Evolutionary conservation across 2,113 vertebrate species (phyloP).

Genomic region (Amblyornis subalaris): DNA sequence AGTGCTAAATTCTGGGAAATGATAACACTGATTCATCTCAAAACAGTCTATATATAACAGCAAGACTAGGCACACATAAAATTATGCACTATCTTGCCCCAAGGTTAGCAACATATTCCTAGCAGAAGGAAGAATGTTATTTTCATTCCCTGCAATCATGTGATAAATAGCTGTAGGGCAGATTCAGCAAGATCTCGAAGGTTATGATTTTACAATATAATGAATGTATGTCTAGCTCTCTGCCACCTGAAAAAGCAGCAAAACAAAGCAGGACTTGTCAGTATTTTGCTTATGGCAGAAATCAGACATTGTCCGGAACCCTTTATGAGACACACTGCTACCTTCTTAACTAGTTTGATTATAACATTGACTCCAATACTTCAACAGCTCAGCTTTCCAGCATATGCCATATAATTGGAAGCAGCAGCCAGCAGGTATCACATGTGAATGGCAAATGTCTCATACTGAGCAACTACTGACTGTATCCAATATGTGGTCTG

Average conservation of each 20-base stretch:
- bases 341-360: slow-evolving; percentile 67
- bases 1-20: slow-evolving; percentile 59
- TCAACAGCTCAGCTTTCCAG: slow-evolving; percentile 54
- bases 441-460: slow-evolving; percentile 44
- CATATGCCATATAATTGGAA: slow-evolving; percentile 72
- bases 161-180: slow-evolving; percentile 64
- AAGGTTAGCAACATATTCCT: slow-evolving; percentile 57
- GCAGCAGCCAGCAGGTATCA: slow-evolving; percentile 66
- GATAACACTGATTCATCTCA: slow-evolving; percentile 55
- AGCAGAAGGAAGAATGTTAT: slow-evolving; percentile 59
- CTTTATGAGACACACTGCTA: slow-evolving; percentile 29
- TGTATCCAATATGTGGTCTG: slow-evolving; percentile 48
- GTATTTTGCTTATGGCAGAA: slow-evolving; percentile 44
- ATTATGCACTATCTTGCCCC: slow-evolving; percentile 59
- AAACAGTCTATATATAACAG: slow-evolving; percentile 61
- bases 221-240: slow-evolving; percentile 38
- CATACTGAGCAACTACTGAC: slow-evolving; percentile 58
- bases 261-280: slow-evolving; percentile 45
- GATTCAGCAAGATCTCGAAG: slow-evolving; percentile 46
- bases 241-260: slow-evolving; percentile 29
- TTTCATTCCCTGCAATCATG: slow-evolving; percentile 58
- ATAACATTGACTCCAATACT: slow-evolving; percentile 54
- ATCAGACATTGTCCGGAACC: slow-evolving; percentile 48
- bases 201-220: slow-evolving; percentile 56
- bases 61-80: slow-evolving; percentile 49